These are phyloP conservation scores for Meleagris gallopavo DNA, from an alignment of 2,113 vertebrate genomes.

Conservation along the genomic window DNA sequence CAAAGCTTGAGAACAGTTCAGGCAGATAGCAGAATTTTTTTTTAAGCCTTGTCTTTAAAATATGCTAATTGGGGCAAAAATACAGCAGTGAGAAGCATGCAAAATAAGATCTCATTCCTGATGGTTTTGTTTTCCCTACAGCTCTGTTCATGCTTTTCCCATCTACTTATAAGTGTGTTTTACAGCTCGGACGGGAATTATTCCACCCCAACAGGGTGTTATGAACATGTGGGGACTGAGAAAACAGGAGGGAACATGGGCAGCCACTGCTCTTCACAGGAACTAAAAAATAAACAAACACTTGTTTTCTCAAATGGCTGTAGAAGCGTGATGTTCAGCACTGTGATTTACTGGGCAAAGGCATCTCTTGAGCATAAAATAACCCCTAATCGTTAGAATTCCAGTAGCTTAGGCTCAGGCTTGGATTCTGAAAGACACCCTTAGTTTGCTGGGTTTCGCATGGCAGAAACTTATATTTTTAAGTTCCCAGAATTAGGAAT, in stretches of 20 bases:
- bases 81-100: slow-evolving; percentile 50
- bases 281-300: not conserved
- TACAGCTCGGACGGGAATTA: slow-evolving; percentile 48
- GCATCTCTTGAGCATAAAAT: not conserved
- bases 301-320: not conserved
- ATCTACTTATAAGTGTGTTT: slow-evolving; percentile 55
- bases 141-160: slow-evolving; percentile 54
- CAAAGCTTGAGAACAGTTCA: slow-evolving; percentile 62
- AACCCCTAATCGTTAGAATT: not conserved
- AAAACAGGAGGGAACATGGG: not conserved
- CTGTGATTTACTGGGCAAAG: not conserved
- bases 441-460: not conserved
- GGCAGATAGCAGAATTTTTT: slow-evolving; percentile 35
- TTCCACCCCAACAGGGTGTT: slow-evolving; percentile 46
- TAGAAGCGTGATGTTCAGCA: not conserved
- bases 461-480: not conserved
- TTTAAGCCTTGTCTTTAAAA: slow-evolving; percentile 61
- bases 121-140: slow-evolving; percentile 20
- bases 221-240: not conserved
- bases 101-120: slow-evolving; percentile 52
- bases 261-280: not conserved
- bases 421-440: not conserved
- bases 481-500: not conserved
- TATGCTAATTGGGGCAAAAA: slow-evolving; percentile 72
- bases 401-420: not conserved